These are phyloP conservation scores for Stichodactyla mertensii DNA, from an alignment of 64 coral and sea anemone genomes.

Conservation along the genomic window DNA sequence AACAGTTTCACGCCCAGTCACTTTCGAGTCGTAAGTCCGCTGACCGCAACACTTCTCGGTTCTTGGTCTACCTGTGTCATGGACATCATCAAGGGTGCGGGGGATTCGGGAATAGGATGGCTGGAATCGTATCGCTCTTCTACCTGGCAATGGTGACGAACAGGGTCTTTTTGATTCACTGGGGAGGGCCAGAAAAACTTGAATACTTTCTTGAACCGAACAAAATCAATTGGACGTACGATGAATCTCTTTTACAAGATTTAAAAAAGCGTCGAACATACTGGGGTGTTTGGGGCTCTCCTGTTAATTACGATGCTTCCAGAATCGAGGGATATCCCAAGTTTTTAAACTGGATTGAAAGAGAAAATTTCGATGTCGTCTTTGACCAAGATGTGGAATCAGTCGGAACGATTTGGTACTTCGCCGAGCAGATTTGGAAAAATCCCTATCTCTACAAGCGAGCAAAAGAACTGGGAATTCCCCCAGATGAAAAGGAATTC, in stretches of 20 bases:
- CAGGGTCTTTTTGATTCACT: conserved; percentile 35
- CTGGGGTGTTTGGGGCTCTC: neutral
- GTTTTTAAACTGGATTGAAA: conserved; percentile 9
- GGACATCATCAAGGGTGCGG: neutral
- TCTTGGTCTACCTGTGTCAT: conserved; percentile 6
- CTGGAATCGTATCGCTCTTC: conserved; percentile 31
- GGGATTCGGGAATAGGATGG: conserved; percentile 26
- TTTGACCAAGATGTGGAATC: conserved; percentile 6
- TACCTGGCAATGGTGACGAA: conserved; percentile 26
- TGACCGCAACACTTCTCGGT: neutral
- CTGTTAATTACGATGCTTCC: neutral
- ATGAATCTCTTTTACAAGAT: neutral
- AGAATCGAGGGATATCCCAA: neutral
- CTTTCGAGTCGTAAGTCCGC: too few species aligned
- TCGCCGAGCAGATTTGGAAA: conserved; percentile 15
- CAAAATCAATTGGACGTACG: conserved; percentile 27
- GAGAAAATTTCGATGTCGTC: neutral
- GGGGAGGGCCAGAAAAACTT: conserved; percentile 25
- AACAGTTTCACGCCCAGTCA: too few species aligned
- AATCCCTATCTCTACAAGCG: conserved; percentile 16
- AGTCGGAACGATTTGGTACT: conserved; percentile 24
- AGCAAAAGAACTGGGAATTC: neutral
- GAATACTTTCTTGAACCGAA: conserved; percentile 17
- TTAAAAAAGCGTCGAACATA: neutral
- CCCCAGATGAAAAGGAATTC: neutral